A percentile compares a stretch with the other conserved stretches of the same genome.
phyloP scores from a whole-genome alignment of 2,888 invertebrate genomes.

The Yponomeuta malinellus region DNA sequence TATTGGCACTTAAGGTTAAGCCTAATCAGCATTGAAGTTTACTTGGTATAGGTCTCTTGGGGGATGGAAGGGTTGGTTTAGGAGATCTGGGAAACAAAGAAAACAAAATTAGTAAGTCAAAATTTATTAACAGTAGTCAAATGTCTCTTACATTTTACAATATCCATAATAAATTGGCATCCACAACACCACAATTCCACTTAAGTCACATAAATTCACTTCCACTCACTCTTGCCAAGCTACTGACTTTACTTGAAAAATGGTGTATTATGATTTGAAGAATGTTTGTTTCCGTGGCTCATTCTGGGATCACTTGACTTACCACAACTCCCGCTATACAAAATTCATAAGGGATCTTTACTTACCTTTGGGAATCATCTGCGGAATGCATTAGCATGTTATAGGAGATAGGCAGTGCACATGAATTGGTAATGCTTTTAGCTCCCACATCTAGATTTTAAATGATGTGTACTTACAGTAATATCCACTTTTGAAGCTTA shows the following conservation, averaged over 20 bases:
- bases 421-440: too few relatives aligned
- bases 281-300: too few relatives aligned
- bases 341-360: slow-evolving; percentile 16
- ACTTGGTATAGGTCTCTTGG: neutral
- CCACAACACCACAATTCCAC: neutral
- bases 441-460: too few relatives aligned
- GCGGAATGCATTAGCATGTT: slow-evolving; percentile 7
- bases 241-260: too few relatives aligned
- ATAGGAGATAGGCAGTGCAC: too few relatives aligned
- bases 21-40: neutral
- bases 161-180: slow-evolving; percentile 18
- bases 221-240: slow-evolving; percentile 33
- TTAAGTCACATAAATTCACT: slow-evolving; percentile 2
- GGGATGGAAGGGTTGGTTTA: slow-evolving; percentile 43
- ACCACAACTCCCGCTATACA: too few relatives aligned
- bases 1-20: neutral
- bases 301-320: too few relatives aligned
- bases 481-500: too few relatives aligned
- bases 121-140: slow-evolving; percentile 22
- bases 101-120: slow-evolving; percentile 3
- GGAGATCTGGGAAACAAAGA: slow-evolving; percentile 55
- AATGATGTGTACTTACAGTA: too few relatives aligned
- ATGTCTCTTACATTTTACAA: slow-evolving; percentile 6
- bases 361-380: slow-evolving; percentile 22
- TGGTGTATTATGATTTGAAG: too few relatives aligned